Evolutionary conservation across 2,113 vertebrate species (phyloP).

Genomic region (Connochaetes taurinus): DNA sequence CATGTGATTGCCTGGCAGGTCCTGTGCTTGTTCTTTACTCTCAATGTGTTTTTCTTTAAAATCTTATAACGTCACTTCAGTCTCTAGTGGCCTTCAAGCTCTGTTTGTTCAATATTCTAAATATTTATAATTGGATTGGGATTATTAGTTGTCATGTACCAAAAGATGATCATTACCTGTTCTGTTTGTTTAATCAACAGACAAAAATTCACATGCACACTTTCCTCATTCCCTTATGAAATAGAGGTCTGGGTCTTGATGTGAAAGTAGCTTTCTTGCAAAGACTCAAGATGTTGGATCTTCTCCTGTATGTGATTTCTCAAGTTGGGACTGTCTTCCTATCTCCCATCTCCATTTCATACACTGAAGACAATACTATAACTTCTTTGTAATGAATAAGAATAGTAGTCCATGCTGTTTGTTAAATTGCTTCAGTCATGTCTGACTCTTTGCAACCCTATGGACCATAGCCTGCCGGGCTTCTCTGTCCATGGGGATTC

Average conservation of each 20-base stretch:
- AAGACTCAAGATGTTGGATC: background rate
- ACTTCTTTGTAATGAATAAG: background rate
- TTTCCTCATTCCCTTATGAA: background rate
- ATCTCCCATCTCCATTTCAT: background rate
- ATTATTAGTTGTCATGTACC: background rate
- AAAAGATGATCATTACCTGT: background rate
- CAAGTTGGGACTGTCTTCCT: background rate
- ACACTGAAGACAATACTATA: background rate
- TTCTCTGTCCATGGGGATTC: background rate
- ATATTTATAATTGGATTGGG: background rate
- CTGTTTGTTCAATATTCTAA: background rate
- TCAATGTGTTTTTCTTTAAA: background rate
- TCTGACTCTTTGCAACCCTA: background rate
- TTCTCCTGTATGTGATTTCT: background rate
- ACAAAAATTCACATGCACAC: background rate
- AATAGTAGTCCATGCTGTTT: background rate
- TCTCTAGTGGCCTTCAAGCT: background rate
- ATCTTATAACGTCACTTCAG: background rate
- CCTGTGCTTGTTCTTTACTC: background rate
- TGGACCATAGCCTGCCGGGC: background rate
- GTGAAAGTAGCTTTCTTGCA: background rate
- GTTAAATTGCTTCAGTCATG: background rate
- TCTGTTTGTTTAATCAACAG: background rate
- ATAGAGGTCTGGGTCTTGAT: background rate
- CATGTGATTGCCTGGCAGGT: background rate